Percentiles rank a stretch among this genome's conserved stretches.
Conservation (phyloP, 2,797 vertebrate genomes). For the Alca torda region DNA sequence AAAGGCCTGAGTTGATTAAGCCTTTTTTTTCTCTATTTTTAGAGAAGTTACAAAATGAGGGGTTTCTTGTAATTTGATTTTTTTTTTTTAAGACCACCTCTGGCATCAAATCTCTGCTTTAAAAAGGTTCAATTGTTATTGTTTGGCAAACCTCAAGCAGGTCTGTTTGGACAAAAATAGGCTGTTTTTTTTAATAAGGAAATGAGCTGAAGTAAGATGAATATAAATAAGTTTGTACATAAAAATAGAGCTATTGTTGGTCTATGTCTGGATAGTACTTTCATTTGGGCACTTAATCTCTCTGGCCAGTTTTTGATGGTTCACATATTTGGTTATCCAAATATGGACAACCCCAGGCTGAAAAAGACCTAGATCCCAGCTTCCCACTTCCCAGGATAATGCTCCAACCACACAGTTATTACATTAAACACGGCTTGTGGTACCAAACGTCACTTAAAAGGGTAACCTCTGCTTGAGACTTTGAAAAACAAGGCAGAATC, state of each 20-base stretch:
- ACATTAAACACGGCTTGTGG: neutral
- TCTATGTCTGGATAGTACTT: neutral
- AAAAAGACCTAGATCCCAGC: neutral
- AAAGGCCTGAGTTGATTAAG: neutral
- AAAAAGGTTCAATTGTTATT: neutral
- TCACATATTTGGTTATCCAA: neutral
- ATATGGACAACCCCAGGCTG: neutral
- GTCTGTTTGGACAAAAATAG: conserved; percentile 9
- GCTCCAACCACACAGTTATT: neutral
- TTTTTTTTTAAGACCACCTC: neutral
- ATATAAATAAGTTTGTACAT: neutral
- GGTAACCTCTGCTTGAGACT: neutral
- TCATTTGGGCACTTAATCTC: neutral
- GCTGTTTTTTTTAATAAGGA: neutral
- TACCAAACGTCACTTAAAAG: neutral
- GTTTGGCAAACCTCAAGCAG: conserved; percentile 11
- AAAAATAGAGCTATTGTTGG: conserved; percentile 30
- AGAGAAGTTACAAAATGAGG: neutral
- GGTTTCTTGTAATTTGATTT: neutral
- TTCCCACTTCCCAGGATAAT: neutral
- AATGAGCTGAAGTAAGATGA: neutral
- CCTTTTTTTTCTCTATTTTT: neutral
- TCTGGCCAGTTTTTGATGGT: neutral
- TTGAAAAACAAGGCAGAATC: neutral
- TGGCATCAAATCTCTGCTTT: neutral